These are phyloP conservation scores for Heliconius nattereri DNA, from an alignment of 1,140 invertebrate genomes.

Conservation along the genomic window DNA sequence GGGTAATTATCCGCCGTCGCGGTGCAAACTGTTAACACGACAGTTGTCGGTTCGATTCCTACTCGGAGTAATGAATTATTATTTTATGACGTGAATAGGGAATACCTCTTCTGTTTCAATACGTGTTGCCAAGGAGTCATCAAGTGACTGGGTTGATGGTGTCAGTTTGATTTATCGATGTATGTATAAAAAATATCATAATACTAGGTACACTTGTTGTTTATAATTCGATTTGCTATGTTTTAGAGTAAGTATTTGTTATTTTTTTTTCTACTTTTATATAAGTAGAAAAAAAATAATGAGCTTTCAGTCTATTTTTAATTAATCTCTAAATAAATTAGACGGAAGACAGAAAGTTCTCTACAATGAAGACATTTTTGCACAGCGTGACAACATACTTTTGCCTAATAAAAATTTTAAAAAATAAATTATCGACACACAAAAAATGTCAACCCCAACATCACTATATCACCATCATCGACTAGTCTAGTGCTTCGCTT, in stretches of 20 bases:
- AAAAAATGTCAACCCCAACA: conserved; percentile 17
- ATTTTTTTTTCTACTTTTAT: background rate
- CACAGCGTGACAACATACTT: no score
- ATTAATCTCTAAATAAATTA: no score
- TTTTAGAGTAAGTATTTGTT: background rate
- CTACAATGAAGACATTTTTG: no score
- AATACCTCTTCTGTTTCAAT: conserved; percentile 36
- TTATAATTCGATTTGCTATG: no score
- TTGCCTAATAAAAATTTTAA: background rate
- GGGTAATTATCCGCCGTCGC: no score
- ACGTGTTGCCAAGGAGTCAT: conserved; percentile 52
- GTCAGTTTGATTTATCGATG: background rate
- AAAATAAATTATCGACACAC: background rate
- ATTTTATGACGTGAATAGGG: conserved; percentile 33
- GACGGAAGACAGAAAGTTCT: no score
- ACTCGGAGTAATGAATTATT: background rate
- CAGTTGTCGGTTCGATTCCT: no score
- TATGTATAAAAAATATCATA: background rate
- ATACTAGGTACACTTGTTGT: background rate
- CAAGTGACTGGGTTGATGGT: conserved; percentile 50
- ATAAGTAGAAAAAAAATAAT: no score
- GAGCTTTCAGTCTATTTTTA: no score
- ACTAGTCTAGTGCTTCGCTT: conserved; percentile 69
- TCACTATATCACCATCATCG: conserved; percentile 68
- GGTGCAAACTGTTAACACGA: no score